Conservation (phyloP, 2,888 invertebrate genomes). For the Hartigia nigra region DNA sequence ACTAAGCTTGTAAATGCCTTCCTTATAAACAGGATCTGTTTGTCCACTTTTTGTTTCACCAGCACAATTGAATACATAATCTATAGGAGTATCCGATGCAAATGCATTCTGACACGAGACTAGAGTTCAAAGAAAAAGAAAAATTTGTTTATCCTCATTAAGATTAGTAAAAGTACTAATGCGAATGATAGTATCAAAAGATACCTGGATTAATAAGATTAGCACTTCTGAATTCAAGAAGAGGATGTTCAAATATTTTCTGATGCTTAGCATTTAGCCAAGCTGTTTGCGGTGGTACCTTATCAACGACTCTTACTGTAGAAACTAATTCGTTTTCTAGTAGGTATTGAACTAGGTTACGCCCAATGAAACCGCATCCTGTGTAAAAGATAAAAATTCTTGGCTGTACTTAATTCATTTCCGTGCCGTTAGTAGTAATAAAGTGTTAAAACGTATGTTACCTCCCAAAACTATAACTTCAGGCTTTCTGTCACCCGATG, state of each 20-base stretch:
- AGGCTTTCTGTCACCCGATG: slow-evolving; percentile 52
- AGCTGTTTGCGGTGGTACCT: slow-evolving; percentile 92
- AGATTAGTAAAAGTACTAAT: background rate
- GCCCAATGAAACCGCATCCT: slow-evolving; percentile 95
- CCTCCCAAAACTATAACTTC: slow-evolving; percentile 60
- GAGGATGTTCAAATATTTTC: slow-evolving; percentile 77
- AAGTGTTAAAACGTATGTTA: slow-evolving; percentile 29
- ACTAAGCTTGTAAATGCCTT: slow-evolving; percentile 87
- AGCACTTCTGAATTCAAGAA: slow-evolving; percentile 90
- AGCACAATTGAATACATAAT: slow-evolving; percentile 89
- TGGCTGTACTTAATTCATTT: slow-evolving; percentile 30
- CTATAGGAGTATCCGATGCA: slow-evolving; percentile 74
- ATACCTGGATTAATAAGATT: slow-evolving; percentile 90
- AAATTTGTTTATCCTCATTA: background rate
- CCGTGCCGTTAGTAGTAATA: slow-evolving; percentile 15
- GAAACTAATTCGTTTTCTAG: slow-evolving; percentile 81
- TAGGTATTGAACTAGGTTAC: slow-evolving; percentile 86
- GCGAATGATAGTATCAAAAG: background rate
- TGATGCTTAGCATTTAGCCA: slow-evolving; percentile 85
- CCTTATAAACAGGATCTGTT: slow-evolving; percentile 89
- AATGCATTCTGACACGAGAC: slow-evolving; percentile 86
- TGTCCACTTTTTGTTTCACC: slow-evolving; percentile 91
- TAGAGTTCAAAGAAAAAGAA: slow-evolving; percentile 57
- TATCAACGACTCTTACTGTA: slow-evolving; percentile 86
- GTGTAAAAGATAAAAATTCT: slow-evolving; percentile 48